These are phyloP conservation scores for Ceyx cyanopectus DNA, from an alignment of 2,113 vertebrate species.

Conservation along the genomic window DNA sequence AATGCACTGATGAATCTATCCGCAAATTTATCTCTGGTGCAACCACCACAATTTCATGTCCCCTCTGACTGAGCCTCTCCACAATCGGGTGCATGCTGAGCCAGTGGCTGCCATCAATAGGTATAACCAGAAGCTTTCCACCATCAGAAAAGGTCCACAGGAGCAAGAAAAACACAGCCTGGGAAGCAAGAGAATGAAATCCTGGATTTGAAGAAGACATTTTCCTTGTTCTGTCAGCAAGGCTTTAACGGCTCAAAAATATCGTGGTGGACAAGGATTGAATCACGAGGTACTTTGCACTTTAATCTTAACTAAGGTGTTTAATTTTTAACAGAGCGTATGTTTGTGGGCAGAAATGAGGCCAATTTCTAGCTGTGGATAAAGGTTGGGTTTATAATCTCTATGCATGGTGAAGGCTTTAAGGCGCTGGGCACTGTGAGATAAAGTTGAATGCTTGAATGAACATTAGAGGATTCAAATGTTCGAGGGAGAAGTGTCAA, in stretches of 20 bases:
- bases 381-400: not conserved
- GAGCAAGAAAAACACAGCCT: not conserved
- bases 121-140: constrained; percentile 84
- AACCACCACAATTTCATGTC: constrained; percentile 80
- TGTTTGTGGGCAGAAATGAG: not conserved
- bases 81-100: constrained; percentile 72
- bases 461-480: not conserved
- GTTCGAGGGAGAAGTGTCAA: not conserved
- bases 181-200: not conserved
- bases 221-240: not conserved
- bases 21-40: constrained; percentile 79
- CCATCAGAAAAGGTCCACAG: constrained; percentile 29
- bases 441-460: not conserved
- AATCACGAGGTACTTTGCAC: not conserved
- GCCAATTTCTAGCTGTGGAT: constrained; percentile 24
- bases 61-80: constrained; percentile 78
- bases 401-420: not conserved
- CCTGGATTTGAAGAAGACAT: not conserved
- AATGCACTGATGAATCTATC: constrained; percentile 73
- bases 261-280: rapidly evolving
- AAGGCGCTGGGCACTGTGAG: not conserved
- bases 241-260: not conserved
- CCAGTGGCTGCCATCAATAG: constrained; percentile 91
- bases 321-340: not conserved
- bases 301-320: not conserved